Percentiles rank a stretch among this genome's conserved stretches.
phyloP scores from a whole-genome alignment of 2,797 vertebrate genomes.

The Meriones psammophilus region DNA sequence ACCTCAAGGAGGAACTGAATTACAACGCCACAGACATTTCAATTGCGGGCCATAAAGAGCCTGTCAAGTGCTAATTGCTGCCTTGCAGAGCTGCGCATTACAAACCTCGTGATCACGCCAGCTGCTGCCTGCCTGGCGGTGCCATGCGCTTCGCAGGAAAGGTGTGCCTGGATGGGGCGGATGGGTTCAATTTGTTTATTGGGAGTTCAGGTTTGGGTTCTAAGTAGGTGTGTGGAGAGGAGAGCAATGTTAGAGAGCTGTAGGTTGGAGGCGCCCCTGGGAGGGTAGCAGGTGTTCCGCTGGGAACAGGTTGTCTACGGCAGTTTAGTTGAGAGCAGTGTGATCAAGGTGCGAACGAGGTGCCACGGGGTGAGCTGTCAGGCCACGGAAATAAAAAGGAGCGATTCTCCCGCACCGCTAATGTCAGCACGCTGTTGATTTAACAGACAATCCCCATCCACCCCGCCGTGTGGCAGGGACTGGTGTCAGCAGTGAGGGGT shows the following conservation, averaged over 20 bases:
- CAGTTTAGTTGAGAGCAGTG: slow-evolving; percentile 20
- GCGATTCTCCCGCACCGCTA: neutral
- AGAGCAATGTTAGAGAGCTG: neutral
- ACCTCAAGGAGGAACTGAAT: slow-evolving; percentile 77
- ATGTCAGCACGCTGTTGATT: neutral
- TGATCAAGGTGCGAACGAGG: neutral
- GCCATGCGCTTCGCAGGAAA: neutral
- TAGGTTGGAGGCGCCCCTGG: slow-evolving; percentile 19
- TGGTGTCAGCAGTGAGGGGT: neutral
- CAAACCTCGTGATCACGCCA: slow-evolving; percentile 82
- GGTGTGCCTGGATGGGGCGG: slow-evolving; percentile 8
- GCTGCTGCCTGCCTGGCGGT: slow-evolving; percentile 53
- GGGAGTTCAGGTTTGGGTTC: slow-evolving; percentile 60
- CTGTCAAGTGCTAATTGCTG: slow-evolving; percentile 86
- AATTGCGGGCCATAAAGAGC: slow-evolving; percentile 81
- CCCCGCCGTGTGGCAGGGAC: neutral
- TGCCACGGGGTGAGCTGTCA: slow-evolving; percentile 31
- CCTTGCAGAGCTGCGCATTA: slow-evolving; percentile 81
- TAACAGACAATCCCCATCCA: neutral
- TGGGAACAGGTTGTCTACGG: slow-evolving; percentile 47
- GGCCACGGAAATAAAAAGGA: neutral
- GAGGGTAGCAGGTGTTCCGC: neutral
- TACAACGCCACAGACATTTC: slow-evolving; percentile 79
- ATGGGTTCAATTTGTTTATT: slow-evolving; percentile 71
- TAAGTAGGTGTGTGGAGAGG: slow-evolving; percentile 40